A percentile compares a stretch with the other conserved stretches of the same genome.
Evolutionary conservation across 2,888 invertebrate species (phyloP).

Genomic region (Cheiracanthium punctorium): DNA sequence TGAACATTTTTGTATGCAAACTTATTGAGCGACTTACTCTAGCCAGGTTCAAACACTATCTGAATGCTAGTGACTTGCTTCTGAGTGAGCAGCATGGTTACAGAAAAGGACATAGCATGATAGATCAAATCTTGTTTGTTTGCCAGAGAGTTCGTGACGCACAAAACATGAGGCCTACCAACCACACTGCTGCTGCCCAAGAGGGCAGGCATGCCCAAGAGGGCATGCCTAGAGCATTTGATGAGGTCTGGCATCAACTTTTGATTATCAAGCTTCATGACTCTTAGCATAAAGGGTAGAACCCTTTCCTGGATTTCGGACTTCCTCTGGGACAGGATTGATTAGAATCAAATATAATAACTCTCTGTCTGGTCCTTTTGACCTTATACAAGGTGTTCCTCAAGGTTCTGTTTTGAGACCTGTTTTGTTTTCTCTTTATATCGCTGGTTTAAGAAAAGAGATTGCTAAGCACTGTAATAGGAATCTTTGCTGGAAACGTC

Average conservation of each 20-base stretch:
- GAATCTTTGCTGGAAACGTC: background rate
- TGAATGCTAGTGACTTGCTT: no score
- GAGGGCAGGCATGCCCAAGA: background rate
- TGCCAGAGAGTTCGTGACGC: background rate
- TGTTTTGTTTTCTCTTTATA: background rate
- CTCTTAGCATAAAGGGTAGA: no score
- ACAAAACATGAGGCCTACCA: slow-evolving; percentile 18
- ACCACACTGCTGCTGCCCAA: background rate
- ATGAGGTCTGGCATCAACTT: no score
- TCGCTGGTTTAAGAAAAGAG: background rate
- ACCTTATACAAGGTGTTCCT: background rate
- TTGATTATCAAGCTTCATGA: no score
- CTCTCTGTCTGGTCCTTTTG: background rate
- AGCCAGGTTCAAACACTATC: background rate
- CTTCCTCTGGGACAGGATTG: slow-evolving; percentile 10
- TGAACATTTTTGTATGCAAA: background rate
- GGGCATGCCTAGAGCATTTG: no score
- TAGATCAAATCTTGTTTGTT: no score
- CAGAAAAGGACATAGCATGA: no score
- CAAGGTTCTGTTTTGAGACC: background rate
- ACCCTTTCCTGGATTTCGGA: background rate
- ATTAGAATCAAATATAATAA: slow-evolving; percentile 12
- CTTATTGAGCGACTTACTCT: no score
- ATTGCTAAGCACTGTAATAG: background rate
- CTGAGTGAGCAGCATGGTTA: no score